Conservation (phyloP, 92 coral and sea anemone species). For the Ricordea florida region DNA sequence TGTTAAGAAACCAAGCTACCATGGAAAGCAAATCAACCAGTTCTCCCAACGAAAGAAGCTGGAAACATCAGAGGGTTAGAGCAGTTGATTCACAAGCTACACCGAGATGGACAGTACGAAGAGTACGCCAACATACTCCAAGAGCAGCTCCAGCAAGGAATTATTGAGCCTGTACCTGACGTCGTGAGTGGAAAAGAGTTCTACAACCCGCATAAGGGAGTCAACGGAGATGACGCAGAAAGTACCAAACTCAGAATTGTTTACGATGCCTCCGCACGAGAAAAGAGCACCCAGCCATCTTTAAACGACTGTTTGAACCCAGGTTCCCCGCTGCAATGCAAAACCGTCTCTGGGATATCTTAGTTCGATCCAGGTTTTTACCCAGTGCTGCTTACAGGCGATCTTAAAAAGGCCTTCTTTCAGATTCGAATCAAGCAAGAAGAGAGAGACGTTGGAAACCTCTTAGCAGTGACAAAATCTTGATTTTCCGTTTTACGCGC, state of each 20-base stretch:
- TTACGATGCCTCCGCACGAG: constrained; percentile 66
- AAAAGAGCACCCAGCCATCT: constrained; percentile 39
- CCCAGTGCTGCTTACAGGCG: constrained; percentile 29
- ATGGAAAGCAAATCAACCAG: constrained; percentile 6
- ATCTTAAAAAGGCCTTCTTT: constrained; percentile 4
- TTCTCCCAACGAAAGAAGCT: constrained; percentile 13
- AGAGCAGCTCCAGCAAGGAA: constrained; percentile 47
- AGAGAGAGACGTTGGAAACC: constrained; percentile 58
- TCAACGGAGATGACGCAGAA: constrained; percentile 43
- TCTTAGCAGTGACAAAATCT: constrained; percentile 13
- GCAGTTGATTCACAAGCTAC: constrained; percentile 15
- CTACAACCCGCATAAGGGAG: constrained; percentile 50
- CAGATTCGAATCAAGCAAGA: not conserved
- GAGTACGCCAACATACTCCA: constrained; percentile 50
- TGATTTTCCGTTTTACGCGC: constrained; percentile 31
- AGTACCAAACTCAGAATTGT: constrained; percentile 62
- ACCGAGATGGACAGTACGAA: constrained; percentile 21
- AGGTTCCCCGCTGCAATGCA: constrained; percentile 37
- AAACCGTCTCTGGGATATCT: constrained; percentile 29
- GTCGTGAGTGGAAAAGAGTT: constrained; percentile 28
- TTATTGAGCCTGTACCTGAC: constrained; percentile 46
- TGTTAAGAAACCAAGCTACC: constrained; percentile 14
- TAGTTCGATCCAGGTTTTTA: constrained; percentile 14
- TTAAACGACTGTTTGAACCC: constrained; percentile 28
- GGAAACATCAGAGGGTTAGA: constrained; percentile 15